Evolutionary conservation across 2,113 vertebrate genomes (phyloP), one percentile per base, ranked within the genome.

Genomic region (Globicephala melas): DNA sequence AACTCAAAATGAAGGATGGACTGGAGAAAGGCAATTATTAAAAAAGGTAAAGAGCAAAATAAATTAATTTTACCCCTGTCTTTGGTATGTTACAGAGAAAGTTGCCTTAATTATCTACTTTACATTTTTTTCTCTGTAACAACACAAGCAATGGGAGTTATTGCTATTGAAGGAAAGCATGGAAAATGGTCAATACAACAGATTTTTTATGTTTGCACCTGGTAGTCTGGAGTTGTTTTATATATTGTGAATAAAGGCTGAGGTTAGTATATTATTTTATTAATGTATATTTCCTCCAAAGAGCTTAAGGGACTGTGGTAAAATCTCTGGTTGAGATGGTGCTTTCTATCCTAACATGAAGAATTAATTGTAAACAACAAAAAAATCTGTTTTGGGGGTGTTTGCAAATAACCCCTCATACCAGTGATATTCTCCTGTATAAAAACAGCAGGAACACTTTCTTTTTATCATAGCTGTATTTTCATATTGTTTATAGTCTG

Each of bases 391-490:
- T 95, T 91, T 91, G 31, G 26, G 41, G 33, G 4, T 93, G n/a
- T 95, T 93, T 76, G 68, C 20, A 95, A 93, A 95, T 79, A 93
- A 93, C 55, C 26, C 33, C 31, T 84, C n/a, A 93, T 83, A 84
- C 23, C 31, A 96, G 79, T 8, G 6, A 33, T 93, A 65, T 74
- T 92, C 63, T 74, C 68, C 36, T 33, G 1, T 81, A 83, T 94
- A 83, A 88, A 96, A 91, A 76, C 62, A 95, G 62, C 60, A 95
- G 77, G 67, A 87, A 58, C 14, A 83, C 33, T 97, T 96, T 96
- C 85, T 96, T 96, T 89, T 96, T 91, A 95, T 96, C 44, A 94
- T 79, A 96, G 73, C 58, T 96, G 41, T 97, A 95, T 96, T 96
- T 97, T 90, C n/a, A 62, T 79, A 93, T 97, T 96, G 95, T 93